Percentiles rank a stretch among this genome's conserved stretches.
phyloP scores from a whole-genome alignment of 2,888 invertebrate species.

The Agonopterix subpropinquella region DNA sequence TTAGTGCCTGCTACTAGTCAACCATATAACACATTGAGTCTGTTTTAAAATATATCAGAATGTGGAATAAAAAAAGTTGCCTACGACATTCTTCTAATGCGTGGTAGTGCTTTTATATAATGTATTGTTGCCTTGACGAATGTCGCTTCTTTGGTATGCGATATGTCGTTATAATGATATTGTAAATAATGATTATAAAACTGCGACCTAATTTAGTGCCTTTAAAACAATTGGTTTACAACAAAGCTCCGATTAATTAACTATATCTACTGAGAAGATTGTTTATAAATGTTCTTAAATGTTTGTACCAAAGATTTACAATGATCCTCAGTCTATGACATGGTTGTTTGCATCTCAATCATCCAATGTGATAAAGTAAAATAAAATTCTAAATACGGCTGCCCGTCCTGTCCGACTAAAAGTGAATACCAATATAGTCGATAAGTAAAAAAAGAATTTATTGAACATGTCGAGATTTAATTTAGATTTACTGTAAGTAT shows the following conservation, averaged over 20 bases:
- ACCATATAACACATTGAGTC: too few species aligned
- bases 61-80: too few species aligned
- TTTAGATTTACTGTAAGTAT: slow-evolving; percentile 59
- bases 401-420: slow-evolving; percentile 40
- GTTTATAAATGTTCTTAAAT: slow-evolving; percentile 2
- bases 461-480: slow-evolving; percentile 67
- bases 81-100: too few species aligned
- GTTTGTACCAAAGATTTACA: slow-evolving; percentile 37
- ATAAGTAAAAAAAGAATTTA: slow-evolving; percentile 63
- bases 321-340: neutral
- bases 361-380: slow-evolving; percentile 4
- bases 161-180: too few species aligned
- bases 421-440: slow-evolving; percentile 57
- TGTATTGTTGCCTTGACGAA: too few species aligned
- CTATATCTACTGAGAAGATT: neutral
- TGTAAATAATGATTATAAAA: too few species aligned
- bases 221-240: slow-evolving; percentile 12
- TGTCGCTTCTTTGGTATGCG: too few species aligned
- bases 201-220: slow-evolving; percentile 24
- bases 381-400: slow-evolving; percentile 13
- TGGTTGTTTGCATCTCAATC: slow-evolving; percentile 1
- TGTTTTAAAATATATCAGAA: too few species aligned
- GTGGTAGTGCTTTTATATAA: too few species aligned
- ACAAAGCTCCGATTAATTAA: slow-evolving; percentile 4
- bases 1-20: too few species aligned